A percentile compares a stretch with the other conserved stretches of the same genome.
phyloP scores from a whole-genome alignment of 2,797 vertebrate genomes.

The Holocentrus rufus region DNA sequence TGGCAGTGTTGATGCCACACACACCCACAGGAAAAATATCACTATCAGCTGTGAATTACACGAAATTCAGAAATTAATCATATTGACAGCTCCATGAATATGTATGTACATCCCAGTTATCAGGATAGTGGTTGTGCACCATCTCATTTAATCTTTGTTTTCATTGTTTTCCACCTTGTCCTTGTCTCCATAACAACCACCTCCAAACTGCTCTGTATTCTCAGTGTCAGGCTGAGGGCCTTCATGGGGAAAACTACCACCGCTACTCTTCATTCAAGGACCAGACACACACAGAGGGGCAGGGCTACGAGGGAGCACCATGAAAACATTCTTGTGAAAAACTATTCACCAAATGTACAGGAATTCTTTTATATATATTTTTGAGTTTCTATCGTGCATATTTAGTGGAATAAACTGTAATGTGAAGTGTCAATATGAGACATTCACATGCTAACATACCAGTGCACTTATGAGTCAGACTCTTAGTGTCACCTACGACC shows the following conservation, averaged over 20 bases:
- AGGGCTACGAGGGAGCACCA: no score
- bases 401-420: no score
- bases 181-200: constrained; percentile 33
- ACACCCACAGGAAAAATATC: constrained; percentile 5
- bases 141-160: not conserved
- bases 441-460: no score
- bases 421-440: no score
- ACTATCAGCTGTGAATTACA: not conserved
- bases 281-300: constrained; percentile 2
- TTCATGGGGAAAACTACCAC: not conserved
- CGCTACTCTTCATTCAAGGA: not conserved
- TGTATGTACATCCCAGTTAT: not conserved
- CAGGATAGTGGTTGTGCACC: not conserved
- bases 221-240: constrained; percentile 2
- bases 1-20: constrained; percentile 40
- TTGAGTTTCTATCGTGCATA: no score
- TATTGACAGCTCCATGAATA: constrained; percentile 1
- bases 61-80: constrained; percentile 1
- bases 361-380: no score
- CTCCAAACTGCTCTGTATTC: constrained; percentile 22
- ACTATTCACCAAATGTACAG: no score
- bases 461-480: no score
- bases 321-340: no score
- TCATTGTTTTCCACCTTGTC: constrained; percentile 9
- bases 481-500: no score